These are phyloP conservation scores for Acleris emargana DNA, from an alignment of 2,888 invertebrate genomes.

Conservation along the genomic window DNA sequence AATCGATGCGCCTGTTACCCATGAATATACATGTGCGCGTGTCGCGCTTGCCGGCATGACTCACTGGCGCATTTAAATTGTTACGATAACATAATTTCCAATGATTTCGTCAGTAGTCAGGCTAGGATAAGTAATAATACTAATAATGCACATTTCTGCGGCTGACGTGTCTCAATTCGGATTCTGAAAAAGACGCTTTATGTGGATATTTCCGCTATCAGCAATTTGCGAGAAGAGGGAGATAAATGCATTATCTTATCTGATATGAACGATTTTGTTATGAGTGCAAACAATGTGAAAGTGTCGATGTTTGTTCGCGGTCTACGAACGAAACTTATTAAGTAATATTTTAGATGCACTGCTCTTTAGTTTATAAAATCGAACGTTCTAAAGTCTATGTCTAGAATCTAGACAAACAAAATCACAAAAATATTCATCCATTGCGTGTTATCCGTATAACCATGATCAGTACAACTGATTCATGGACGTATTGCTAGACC, in stretches of 20 bases:
- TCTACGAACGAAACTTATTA: constrained; percentile 4
- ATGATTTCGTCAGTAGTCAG: not conserved
- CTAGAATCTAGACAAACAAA: not conserved
- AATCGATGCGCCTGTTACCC: constrained; percentile 15
- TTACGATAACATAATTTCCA: constrained; percentile 4
- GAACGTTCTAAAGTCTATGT: too few species aligned
- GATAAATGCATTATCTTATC: constrained; percentile 35
- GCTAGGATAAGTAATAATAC: not conserved
- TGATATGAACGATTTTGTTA: constrained; percentile 5
- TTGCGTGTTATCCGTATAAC: not conserved
- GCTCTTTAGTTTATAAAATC: not conserved
- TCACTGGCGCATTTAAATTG: not conserved
- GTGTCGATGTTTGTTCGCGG: constrained; percentile 11
- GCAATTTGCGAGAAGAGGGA: constrained; percentile 23
- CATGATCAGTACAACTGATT: not conserved
- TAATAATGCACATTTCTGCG: not conserved
- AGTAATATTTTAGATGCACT: not conserved
- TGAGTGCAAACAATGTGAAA: constrained; percentile 34
- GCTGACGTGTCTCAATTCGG: not conserved
- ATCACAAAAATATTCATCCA: not conserved
- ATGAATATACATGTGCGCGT: constrained; percentile 14
- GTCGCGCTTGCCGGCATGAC: constrained; percentile 2
- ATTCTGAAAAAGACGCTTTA: constrained; percentile 8
- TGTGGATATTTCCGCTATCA: constrained; percentile 16
- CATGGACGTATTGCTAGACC: constrained; percentile 25